Evolutionary conservation across 2,797 vertebrate species (phyloP).

Genomic region (Syndactyla subalaris): DNA sequence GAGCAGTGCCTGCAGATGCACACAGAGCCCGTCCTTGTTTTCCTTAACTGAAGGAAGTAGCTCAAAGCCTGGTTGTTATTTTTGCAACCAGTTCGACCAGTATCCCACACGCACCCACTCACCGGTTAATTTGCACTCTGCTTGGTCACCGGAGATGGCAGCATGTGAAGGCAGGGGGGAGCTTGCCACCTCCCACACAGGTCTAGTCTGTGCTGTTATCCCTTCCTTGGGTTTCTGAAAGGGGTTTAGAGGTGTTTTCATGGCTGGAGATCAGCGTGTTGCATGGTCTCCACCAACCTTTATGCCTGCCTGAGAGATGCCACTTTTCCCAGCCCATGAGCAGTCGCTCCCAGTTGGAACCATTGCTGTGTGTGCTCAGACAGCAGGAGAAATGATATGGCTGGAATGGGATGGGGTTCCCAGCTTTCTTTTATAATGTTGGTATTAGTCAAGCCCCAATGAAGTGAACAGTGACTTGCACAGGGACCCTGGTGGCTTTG

Average conservation of each 20-base stretch:
- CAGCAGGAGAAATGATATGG: not conserved
- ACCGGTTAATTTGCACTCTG: fast-evolving
- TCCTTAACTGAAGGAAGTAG: not conserved
- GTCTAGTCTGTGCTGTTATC: fast-evolving
- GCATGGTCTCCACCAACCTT: fast-evolving
- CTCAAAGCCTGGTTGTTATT: not conserved
- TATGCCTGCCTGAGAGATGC: not conserved
- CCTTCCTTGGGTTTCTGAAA: not conserved
- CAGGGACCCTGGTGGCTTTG: not conserved
- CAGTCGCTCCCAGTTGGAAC: fast-evolving
- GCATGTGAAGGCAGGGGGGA: not conserved
- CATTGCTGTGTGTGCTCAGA: fast-evolving
- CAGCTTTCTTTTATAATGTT: not conserved
- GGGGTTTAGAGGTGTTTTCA: not conserved
- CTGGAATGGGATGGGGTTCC: not conserved
- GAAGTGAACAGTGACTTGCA: not conserved
- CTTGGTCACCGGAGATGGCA: not conserved
- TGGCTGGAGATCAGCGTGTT: not conserved
- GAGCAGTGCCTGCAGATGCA: not conserved
- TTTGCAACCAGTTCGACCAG: constrained; percentile 23
- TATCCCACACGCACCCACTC: not conserved
- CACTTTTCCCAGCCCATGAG: not conserved
- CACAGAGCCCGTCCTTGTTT: not conserved
- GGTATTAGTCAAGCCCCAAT: not conserved
- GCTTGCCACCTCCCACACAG: not conserved